Evolutionary conservation across 2,888 invertebrate species (phyloP), one percentile per base, ranked within the genome.

Genomic region (Quadroppia sp.): DNA sequence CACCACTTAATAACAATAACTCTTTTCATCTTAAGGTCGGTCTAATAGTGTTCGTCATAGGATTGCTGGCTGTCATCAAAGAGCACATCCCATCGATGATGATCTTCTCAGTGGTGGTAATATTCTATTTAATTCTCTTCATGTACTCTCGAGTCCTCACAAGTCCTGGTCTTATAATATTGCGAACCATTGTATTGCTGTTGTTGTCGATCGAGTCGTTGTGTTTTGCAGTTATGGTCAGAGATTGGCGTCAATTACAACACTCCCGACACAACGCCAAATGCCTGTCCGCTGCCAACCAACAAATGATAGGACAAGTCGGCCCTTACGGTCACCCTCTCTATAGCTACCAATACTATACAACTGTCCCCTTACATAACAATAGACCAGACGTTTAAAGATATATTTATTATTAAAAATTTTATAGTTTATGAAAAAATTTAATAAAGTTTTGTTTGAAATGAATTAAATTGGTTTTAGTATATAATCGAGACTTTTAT

Each of bases 111-210:
- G 73, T 73, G n/a, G 28, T 48, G 20, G 48, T 69, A 23, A 73
- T 73, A 2, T 42, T 73, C 69, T 73, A 73, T 53, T 42, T 73
- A 25, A 23, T 73, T 45, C 17, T 73, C 1, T 73, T 73, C 4
- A 73, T 73, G 73, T 73, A 73, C 25, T 73, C 73, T 6, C 69
- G 73, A 53, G 42, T 73, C 15, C 42, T 73, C 23, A 67, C 69
- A 13, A 56, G 45, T 36, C 69, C 73, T 4, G 67, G 73, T 1
- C 30, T 71, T 4, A 73, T 73, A 20, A 69, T 73, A 32, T 56
- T 73, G 1, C 73, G 73, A 4, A 73, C 73, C n/a, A 42, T 69
- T 2, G 48, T 73, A 9, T 17, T 73, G 23, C 25, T 67, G 17
- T 32, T 71, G 17, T 20, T 73, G 25, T 42, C 67, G 15, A 28